phyloP scores from a whole-genome alignment of 2,113 vertebrate genomes.

The Prolemur simus region DNA sequence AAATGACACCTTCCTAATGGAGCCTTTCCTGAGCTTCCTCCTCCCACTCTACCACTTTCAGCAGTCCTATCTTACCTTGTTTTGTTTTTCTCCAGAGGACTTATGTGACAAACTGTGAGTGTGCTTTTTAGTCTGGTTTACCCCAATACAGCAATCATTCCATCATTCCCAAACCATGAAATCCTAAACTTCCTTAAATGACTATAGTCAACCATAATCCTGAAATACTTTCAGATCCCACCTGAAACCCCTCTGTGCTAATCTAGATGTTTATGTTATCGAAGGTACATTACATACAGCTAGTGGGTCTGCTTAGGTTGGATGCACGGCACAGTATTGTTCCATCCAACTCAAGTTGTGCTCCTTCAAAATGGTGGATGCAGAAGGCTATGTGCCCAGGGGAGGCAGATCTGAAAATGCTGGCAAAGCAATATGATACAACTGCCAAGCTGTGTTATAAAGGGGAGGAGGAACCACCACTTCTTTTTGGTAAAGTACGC shows the following conservation, averaged over 20 bases:
- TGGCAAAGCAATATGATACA: background rate
- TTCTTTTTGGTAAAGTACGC: background rate
- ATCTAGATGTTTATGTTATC: fast-evolving
- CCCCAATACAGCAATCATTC: background rate
- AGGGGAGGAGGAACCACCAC: too few relatives aligned
- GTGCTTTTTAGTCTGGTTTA: background rate
- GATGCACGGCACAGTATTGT: background rate
- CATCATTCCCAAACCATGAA: background rate
- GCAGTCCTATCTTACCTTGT: too few relatives aligned
- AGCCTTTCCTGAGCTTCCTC: background rate
- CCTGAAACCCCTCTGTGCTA: background rate
- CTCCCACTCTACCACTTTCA: background rate
- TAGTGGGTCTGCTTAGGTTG: background rate
- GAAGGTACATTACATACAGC: fast-evolving
- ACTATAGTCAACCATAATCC: background rate
- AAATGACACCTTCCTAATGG: background rate
- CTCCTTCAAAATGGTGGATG: background rate
- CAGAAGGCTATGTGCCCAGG: background rate
- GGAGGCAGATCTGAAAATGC: background rate
- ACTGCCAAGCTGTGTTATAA: background rate
- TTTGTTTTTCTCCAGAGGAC: background rate
- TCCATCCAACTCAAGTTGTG: background rate
- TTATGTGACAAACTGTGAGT: background rate
- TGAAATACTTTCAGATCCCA: background rate
- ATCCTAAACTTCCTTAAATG: background rate